Evolutionary conservation across 2,797 vertebrate species (phyloP).

Genomic region (Catamblyrhynchus diadema): DNA sequence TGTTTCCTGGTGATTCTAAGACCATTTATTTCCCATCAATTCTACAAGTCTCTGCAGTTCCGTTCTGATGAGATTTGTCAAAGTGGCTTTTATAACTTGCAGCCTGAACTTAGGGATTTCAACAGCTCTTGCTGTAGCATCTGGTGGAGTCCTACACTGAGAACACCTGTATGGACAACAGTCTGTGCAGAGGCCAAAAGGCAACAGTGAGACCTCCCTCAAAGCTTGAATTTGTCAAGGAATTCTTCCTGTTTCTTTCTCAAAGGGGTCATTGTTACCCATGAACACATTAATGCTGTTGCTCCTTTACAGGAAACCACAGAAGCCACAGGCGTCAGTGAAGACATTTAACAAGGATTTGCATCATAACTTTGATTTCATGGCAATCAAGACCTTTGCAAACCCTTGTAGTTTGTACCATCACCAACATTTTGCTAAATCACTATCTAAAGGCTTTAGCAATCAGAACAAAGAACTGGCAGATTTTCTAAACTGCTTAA

Average conservation of each 20-base stretch:
- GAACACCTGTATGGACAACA: not conserved
- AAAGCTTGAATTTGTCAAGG: not conserved
- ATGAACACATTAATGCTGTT: not conserved
- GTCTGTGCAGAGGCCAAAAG: not conserved
- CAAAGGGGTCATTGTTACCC: not conserved
- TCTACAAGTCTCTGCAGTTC: not conserved
- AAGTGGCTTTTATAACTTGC: not conserved
- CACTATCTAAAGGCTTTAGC: not conserved
- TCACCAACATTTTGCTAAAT: not conserved
- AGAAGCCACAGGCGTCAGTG: not conserved
- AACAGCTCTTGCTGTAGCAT: not conserved
- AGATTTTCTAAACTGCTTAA: not conserved
- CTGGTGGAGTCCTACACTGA: not conserved
- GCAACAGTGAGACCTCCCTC: not conserved
- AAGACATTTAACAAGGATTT: not conserved
- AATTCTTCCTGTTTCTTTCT: not conserved
- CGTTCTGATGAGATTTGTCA: not conserved
- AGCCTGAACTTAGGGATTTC: not conserved
- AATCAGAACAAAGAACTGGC: not conserved
- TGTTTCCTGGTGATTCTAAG: not conserved
- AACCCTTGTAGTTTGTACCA: not conserved
- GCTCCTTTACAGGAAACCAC: not conserved
- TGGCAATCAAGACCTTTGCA: not conserved
- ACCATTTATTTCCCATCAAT: not conserved
- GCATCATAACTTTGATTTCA: not conserved